Base-by-base conservation (phyloP, 2,888 invertebrate species). In the Chirona hameri region DNA sequence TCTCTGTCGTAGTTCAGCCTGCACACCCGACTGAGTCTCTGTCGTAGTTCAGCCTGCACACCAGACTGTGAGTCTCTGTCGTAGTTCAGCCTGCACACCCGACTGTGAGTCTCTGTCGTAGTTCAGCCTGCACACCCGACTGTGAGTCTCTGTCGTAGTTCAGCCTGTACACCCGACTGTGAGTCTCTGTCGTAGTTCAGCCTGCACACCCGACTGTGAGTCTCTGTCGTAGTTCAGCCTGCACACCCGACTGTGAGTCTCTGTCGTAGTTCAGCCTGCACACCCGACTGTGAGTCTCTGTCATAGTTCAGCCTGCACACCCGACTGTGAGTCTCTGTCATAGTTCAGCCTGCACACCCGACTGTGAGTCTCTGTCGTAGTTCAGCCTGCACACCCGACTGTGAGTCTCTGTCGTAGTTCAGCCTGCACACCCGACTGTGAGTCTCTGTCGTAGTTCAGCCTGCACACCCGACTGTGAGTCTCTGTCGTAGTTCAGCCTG, bases 31-130 rank as follows among this genome's bases (percentile, higher is more conserved):
- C 76, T 76, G 39, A 72, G 72, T 69, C 21, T 3, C 29, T 27
- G 83, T 84, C 81, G 84, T 2, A 39, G 39, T n/a, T n/a, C 76
- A 76, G 76, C n/a, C 76, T 76, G 1, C 76, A 76, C 31, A 76
- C 76, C 15, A 39, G 76, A 1, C 76, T 76, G 39, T 72, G 72
- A 72, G 72, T 69, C 21, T 3, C 29, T 27, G 83, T 84, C 81
- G 84, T 2, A 39, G 39, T n/a, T n/a, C 76, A 76, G 76, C n/a
- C 76, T 76, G 1, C 76, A 76, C 31, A 76, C 76, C 15, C 76
- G 76, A 1, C 76, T 76, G 39, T 72, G 72, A 72, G 72, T 69
- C 21, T 3, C 29, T 27, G 83, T 84, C 81, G 84, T 2, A 39
- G 39, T n/a, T n/a, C 76, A 76, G 76, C n/a, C 76, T 76, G 1